These are phyloP conservation scores for Xenopus laevis DNA, from an alignment of 2,113 vertebrate genomes.

Conservation along the genomic window DNA sequence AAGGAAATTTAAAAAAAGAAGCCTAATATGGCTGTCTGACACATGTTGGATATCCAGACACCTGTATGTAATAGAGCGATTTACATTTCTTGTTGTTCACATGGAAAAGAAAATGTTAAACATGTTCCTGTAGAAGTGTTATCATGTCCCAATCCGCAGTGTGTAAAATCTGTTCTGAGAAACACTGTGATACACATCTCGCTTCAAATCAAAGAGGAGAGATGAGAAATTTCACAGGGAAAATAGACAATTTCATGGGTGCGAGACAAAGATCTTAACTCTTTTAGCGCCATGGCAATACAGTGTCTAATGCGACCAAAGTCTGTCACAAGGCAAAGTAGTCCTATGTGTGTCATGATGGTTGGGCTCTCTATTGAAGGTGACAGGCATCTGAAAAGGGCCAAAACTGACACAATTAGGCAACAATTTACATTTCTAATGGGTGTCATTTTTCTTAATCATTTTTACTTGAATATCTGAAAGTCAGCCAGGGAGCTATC, in stretches of 20 bases:
- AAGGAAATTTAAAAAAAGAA: no score
- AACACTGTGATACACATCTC: slow-evolving; percentile 41
- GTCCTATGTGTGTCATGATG: slow-evolving; percentile 13
- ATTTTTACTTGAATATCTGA: slow-evolving; percentile 24
- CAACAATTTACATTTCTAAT: slow-evolving; percentile 34
- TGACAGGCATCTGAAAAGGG: slow-evolving; percentile 34
- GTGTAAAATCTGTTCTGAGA: slow-evolving; percentile 30
- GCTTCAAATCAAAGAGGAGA: slow-evolving; percentile 37
- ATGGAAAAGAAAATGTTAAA: slow-evolving; percentile 21
- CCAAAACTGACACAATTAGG: slow-evolving; percentile 35
- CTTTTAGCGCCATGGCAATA: slow-evolving; percentile 16
- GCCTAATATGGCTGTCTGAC: no score
- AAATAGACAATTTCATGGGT: slow-evolving; percentile 44
- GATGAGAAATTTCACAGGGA: slow-evolving; percentile 41
- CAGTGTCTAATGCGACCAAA: background rate
- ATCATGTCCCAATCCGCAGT: slow-evolving; percentile 28
- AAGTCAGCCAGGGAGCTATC: slow-evolving; percentile 43
- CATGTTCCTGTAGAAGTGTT: slow-evolving; percentile 25
- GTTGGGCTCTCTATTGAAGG: slow-evolving; percentile 22
- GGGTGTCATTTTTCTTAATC: slow-evolving; percentile 40
- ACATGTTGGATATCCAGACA: no score
- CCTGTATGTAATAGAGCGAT: no score
- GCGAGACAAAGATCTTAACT: slow-evolving; percentile 35
- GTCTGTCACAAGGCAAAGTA: slow-evolving; percentile 17
- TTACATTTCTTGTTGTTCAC: background rate